phyloP scores from a whole-genome alignment of 2,797 vertebrate species.

The Apogon hyalosoma region DNA sequence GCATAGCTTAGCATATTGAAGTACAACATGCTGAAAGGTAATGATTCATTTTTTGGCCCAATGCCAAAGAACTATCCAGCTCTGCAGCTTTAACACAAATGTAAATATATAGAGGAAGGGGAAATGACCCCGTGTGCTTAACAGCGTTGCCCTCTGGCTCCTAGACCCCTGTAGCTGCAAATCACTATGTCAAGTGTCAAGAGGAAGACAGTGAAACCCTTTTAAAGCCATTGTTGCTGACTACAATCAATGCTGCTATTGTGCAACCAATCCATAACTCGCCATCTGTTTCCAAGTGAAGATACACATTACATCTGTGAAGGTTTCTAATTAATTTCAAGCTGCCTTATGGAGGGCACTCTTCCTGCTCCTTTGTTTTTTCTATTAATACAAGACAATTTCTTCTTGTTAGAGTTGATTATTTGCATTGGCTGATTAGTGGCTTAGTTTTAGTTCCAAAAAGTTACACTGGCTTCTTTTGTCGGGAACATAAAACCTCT shows the following conservation, averaged over 20 bases:
- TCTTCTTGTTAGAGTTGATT: neutral
- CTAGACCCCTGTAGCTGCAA: constrained; percentile 25
- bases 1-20: too few relatives aligned
- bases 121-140: neutral
- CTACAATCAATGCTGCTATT: constrained; percentile 24
- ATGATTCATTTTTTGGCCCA: too few relatives aligned
- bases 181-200: constrained; percentile 5
- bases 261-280: constrained; percentile 8
- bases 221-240: neutral
- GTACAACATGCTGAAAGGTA: too few relatives aligned
- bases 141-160: neutral
- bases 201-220: neutral
- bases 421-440: neutral
- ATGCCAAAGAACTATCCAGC: too few relatives aligned
- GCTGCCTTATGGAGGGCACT: neutral
- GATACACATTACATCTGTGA: too few relatives aligned
- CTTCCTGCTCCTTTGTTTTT: neutral
- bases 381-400: neutral
- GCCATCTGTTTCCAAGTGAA: neutral
- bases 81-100: neutral
- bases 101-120: neutral
- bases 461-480: neutral
- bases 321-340: too few relatives aligned
- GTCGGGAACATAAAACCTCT: neutral
- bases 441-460: neutral